Evolutionary conservation across 2,888 invertebrate genomes (phyloP).

Genomic region (Lypha dubia): DNA sequence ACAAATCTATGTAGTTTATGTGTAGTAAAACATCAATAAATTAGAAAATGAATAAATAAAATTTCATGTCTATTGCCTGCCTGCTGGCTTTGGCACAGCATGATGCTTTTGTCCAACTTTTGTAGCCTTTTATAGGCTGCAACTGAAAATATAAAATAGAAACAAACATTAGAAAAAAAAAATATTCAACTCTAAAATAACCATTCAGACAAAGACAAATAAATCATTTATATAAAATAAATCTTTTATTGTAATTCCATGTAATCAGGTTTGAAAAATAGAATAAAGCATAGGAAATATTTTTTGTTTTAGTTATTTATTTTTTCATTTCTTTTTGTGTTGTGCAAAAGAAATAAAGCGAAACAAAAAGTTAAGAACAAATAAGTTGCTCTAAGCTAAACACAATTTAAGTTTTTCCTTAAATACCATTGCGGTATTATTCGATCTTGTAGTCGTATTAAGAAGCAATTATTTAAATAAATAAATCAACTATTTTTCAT

Average conservation of each 20-base stretch:
- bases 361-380: neutral
- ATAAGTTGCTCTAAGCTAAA: slow-evolving; percentile 14
- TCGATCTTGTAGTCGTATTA: neutral
- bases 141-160: slow-evolving; percentile 3
- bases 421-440: neutral
- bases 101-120: slow-evolving; percentile 26
- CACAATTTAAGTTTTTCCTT: slow-evolving; percentile 1
- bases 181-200: slow-evolving; percentile 41
- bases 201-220: slow-evolving; percentile 60
- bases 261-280: slow-evolving; percentile 73
- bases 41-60: slow-evolving; percentile 68
- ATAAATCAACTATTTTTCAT: neutral
- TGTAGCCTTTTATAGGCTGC: slow-evolving; percentile 15
- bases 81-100: slow-evolving; percentile 69
- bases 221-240: slow-evolving; percentile 65
- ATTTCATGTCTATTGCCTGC: slow-evolving; percentile 57
- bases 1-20: neutral
- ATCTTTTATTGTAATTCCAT: slow-evolving; percentile 57
- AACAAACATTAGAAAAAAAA: neutral
- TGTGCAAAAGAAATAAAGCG: neutral
- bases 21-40: slow-evolving; percentile 50
- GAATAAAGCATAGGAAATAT: slow-evolving; percentile 18
- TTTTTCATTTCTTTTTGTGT: too few species aligned
- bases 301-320: too few species aligned
- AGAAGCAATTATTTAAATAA: slow-evolving; percentile 14